Conservation (phyloP, 2,797 vertebrate species). For the Coregonus suidteri region DNA sequence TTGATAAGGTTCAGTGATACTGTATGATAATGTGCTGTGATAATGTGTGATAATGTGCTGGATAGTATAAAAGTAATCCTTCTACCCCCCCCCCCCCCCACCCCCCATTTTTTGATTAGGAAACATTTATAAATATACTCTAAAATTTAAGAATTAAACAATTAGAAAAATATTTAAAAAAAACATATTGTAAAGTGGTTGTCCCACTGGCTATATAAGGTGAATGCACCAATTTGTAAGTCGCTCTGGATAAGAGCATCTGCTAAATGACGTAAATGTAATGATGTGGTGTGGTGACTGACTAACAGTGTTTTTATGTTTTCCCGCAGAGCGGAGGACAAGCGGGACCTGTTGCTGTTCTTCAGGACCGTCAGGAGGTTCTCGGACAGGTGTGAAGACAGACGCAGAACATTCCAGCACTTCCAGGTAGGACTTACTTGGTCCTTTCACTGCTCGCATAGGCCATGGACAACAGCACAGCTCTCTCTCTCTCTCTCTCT, state of each 20-base stretch:
- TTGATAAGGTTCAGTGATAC: neutral
- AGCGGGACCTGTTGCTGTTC: conserved; percentile 77
- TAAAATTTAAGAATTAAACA: no score
- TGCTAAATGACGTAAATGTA: no score
- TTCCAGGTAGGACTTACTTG: conserved; percentile 82
- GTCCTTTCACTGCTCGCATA: neutral
- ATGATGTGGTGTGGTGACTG: no score
- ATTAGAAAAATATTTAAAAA: no score
- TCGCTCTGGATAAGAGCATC: no score
- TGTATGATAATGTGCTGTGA: neutral
- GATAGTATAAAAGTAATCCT: no score
- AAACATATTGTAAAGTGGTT: no score
- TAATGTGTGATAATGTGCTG: neutral
- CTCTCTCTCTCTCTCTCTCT: neutral
- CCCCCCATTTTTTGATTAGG: no score
- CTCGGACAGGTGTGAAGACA: conserved; percentile 79
- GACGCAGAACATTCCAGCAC: conserved; percentile 78
- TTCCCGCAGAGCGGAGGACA: conserved; percentile 81
- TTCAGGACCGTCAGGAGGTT: conserved; percentile 84
- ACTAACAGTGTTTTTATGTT: conserved; percentile 19
- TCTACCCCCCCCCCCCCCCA: no score
- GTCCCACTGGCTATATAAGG: no score
- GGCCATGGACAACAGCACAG: neutral
- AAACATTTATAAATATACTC: no score
- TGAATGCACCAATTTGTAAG: no score